phyloP scores from a whole-genome alignment of 2,113 vertebrate species.

The Machaerirhynchus nigripectus region DNA sequence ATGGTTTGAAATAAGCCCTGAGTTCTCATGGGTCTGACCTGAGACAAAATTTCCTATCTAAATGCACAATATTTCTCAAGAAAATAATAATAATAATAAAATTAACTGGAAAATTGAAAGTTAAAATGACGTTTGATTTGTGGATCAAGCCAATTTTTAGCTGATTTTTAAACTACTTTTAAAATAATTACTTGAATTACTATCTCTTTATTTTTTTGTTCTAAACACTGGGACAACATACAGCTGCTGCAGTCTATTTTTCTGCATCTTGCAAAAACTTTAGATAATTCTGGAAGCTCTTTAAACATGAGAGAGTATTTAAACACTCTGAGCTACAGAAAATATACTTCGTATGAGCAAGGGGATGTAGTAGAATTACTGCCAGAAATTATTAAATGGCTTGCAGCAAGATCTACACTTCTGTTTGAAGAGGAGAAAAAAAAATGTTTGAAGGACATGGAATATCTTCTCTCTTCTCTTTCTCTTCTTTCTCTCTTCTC shows the following conservation, averaged over 20 bases:
- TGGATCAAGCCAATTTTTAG: background rate
- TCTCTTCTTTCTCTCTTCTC: background rate
- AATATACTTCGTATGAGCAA: background rate
- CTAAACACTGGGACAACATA: background rate
- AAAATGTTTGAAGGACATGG: background rate
- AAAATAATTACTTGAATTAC: background rate
- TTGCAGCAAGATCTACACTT: background rate
- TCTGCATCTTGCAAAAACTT: background rate
- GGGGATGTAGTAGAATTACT: background rate
- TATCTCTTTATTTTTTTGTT: background rate
- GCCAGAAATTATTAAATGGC: constrained; percentile 11
- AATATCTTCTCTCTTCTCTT: background rate
- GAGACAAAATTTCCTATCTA: background rate
- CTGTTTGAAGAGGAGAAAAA: background rate
- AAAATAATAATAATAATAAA: background rate
- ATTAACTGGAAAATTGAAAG: background rate
- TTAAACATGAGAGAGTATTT: constrained; percentile 5
- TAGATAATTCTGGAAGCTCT: background rate
- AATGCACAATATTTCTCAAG: background rate
- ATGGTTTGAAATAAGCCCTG: background rate
- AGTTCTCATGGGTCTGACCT: background rate
- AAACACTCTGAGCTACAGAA: background rate
- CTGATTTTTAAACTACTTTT: background rate
- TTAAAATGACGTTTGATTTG: background rate
- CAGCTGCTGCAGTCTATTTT: background rate